Evolutionary conservation across 2,888 invertebrate genomes (phyloP), one percentile per base, ranked within the genome.

Genomic region (Agriopis leucophaearia): DNA sequence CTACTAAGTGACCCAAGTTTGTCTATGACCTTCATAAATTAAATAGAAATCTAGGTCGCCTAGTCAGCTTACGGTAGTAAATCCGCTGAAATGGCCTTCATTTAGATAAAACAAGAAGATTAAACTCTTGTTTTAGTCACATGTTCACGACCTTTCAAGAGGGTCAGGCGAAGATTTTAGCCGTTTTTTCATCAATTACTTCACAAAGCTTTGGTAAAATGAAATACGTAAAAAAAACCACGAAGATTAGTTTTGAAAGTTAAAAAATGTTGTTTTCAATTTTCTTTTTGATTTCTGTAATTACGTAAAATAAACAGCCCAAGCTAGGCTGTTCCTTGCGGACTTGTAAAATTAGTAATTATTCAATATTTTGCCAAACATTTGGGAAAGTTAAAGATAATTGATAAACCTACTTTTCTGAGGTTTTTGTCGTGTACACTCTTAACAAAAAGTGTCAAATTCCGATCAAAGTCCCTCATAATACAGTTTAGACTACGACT

Each of bases 91-190:
- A 67, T 27, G 27, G 54, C 55, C 50, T 62, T 59, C 58, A 59
- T 67, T 63, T 59, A 63, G 62, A 62, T 66, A 48, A 62, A 66
- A 62, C 62, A 58, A 67, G 18, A 35, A 67, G 62, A 67, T 58
- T 63, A 48, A 63, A 62, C 57, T 62, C 13, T 51, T 57, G 40
- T 67, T 54, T 55, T 47, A 40, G 8, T 44, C 56, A 59, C 63
- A 67, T 55, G 45, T 15, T 52, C 47, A 63, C 55, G 62, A 67
- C 59, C 63, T 59, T 48, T 55, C 38, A 13, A 57, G 16, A 61
- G 54, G 27, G 16, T 57, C 52, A 18, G 10, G n/a, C 27, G 12
- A 54, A 45, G 12, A 38, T 35, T 27, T 42, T n/a, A 18, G 38
- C 7, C 15, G n/a, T 35, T 45, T 45, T 47, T 57, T 38, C 36